Evolutionary conservation across 2,113 vertebrate genomes (phyloP), one percentile per base, ranked within the genome.

Genomic region (Aleadryas rufinucha): DNA sequence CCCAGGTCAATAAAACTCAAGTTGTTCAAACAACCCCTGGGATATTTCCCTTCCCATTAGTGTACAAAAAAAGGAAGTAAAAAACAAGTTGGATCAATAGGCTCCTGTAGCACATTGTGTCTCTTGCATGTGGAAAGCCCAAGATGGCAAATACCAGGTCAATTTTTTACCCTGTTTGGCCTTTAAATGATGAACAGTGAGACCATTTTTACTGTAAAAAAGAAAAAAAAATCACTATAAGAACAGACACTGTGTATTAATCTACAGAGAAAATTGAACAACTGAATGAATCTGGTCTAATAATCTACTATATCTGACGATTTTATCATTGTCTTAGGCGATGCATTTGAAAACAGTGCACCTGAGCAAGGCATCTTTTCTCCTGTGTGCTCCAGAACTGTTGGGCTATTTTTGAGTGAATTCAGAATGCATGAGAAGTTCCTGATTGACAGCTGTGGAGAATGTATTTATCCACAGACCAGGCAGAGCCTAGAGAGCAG

Each of bases 1-100:
- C 76, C 39, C 76, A 77, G 75, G 35, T 95, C 94, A 97, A 86
- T n/a, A 92, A 83, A 94, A 45, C 84, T 96, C 98, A 98, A 98
- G 98, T 97, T 99, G 96, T 98, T 98, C 96, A 98, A 99, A 98
- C 91, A 98, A 96, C 95, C 96, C 86, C 97, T 97, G 98, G 97
- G 95, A 97, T 98, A 97, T 98, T 98, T 98, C 97, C 94, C 97
- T 98, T 98, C 92, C 95, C 82, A 85, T 96, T 75, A 95, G 59
- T 95, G 85, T 97, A 82, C 89, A 98, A 98, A 97, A 95, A 97
- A 95, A 97, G 86, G 91, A 97, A 97, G 84, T 94, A 68, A 87
- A 94, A 97, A 97, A 75, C 69, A 96, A 97, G 88, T 95, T 98
- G 97, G 53, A 96, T 72, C 95, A 98, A 97, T 94, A 96, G 97